Conservation (phyloP, 2,888 invertebrate species). For the Eumerus sabulonum region DNA sequence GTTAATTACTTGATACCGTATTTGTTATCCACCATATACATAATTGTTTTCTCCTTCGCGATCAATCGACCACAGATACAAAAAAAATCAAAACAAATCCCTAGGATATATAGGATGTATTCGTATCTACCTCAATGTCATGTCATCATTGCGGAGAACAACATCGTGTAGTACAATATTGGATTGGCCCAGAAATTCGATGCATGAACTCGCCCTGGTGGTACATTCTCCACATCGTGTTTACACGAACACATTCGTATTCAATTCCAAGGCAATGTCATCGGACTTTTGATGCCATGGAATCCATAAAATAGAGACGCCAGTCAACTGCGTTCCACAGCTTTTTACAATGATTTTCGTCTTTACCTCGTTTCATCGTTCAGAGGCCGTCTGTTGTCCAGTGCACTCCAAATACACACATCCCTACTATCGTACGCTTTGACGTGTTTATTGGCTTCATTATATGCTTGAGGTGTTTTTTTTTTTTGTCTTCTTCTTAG, state of each 20-base stretch:
- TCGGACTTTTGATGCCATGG: conserved; percentile 44
- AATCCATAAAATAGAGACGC: conserved; percentile 40
- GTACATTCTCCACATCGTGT: not conserved
- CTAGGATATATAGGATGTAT: too few species aligned
- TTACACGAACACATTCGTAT: not conserved
- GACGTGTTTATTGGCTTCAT: conserved; percentile 64
- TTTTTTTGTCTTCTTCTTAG: conserved; percentile 11
- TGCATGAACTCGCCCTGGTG: not conserved
- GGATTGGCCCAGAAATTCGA: conserved; percentile 44
- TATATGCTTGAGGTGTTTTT: conserved; percentile 44
- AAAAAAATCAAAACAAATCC: not conserved
- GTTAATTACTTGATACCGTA: conserved; percentile 41
- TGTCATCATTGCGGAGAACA: conserved; percentile 33
- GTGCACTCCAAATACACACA: conserved; percentile 14
- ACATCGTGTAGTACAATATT: conserved; percentile 16
- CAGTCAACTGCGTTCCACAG: conserved; percentile 38
- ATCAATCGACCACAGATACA: conserved; percentile 9
- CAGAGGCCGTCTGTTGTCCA: not conserved
- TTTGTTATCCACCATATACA: not conserved
- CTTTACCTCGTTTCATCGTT: conserved; percentile 10
- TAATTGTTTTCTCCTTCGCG: conserved; percentile 22
- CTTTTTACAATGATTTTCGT: conserved; percentile 35
- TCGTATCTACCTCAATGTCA: conserved; percentile 13
- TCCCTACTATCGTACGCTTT: conserved; percentile 42
- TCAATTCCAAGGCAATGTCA: conserved; percentile 39